phyloP scores from a whole-genome alignment of 2,797 vertebrate genomes.

The Ibycter americanus region DNA sequence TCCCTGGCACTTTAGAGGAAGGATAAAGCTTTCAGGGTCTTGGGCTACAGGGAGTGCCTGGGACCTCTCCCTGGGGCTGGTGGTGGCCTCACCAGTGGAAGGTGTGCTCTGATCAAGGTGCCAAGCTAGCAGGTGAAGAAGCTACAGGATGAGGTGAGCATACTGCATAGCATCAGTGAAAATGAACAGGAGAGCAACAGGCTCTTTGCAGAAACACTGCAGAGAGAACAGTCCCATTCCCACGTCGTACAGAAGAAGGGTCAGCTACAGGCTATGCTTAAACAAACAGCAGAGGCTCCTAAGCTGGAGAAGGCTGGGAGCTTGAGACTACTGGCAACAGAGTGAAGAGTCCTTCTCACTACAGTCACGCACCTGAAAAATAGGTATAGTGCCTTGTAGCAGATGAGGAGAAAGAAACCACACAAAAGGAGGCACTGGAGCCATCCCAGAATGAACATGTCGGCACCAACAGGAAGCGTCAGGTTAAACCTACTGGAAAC shows the following conservation, averaged over 20 bases:
- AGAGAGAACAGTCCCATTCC: neutral
- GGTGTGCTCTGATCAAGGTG: too few relatives aligned
- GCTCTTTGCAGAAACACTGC: neutral
- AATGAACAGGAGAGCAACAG: neutral
- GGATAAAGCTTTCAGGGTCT: neutral
- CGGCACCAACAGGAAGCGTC: neutral
- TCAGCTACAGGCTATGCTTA: neutral
- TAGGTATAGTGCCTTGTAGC: neutral
- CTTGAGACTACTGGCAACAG: neutral
- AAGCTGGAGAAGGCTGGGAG: neutral
- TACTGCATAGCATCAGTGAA: neutral
- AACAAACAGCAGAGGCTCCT: neutral
- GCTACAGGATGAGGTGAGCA: neutral
- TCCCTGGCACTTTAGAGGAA: neutral
- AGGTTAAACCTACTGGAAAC: neutral
- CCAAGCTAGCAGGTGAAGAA: neutral
- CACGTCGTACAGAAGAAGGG: neutral
- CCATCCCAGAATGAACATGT: neutral
- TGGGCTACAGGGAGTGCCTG: neutral
- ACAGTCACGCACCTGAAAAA: neutral
- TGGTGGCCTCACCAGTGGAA: neutral
- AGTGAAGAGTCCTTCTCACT: neutral
- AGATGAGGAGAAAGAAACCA: neutral
- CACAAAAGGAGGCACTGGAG: neutral
- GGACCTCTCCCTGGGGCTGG: neutral